Base-by-base conservation (phyloP, 1,140 invertebrate species). In the Drosophila takahashii region DNA sequence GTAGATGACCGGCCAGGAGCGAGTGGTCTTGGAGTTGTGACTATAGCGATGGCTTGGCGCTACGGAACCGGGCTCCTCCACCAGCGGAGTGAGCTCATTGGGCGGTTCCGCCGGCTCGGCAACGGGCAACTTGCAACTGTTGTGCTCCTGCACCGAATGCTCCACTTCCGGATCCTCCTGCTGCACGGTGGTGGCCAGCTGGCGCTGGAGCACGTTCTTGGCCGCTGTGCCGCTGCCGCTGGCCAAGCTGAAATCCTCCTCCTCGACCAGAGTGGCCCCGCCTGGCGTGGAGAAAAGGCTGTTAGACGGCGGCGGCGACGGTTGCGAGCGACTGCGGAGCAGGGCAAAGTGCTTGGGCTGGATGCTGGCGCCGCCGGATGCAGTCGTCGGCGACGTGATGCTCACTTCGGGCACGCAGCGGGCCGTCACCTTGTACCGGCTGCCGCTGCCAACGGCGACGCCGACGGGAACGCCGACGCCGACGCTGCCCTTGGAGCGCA, bases 1-100 rank as follows among this genome's bases (percentile, higher is more conserved):
- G 71, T 92, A 92, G 47, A 92, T 92, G 22, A 92, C 92, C 0
- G 92, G 92, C 92, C 92, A 92, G 45, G 90, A 92, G 10, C 90
- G 85, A 4, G 92, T 92, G 13, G 92, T 92, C 60, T 90, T 92
- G 3, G 86, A 91, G 59, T 92, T 92, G 57, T 91, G 85, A 27
- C 79, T 91, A 26, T 92, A 92, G 3, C 77, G 79, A 36, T 77
- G 84, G 58, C 57, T 91, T 32, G 77, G 74, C 59, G 45, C 59
- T 22, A 65, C 42, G 56, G 53, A 52, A 16, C 48, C 34, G n/a
- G 61, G 70, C n/a, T 89, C 70, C 57, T 91, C 90, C 51, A 80
- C 86, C 48, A 81, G 26, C 18, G 72, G 85, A 34, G 75, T 85
- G n/a, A 81, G 72, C 53, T 89, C 84, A 58, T 90, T 86, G 62